Base-by-base conservation (phyloP, 2,888 invertebrate species). In the Adineta ricciae region DNA sequence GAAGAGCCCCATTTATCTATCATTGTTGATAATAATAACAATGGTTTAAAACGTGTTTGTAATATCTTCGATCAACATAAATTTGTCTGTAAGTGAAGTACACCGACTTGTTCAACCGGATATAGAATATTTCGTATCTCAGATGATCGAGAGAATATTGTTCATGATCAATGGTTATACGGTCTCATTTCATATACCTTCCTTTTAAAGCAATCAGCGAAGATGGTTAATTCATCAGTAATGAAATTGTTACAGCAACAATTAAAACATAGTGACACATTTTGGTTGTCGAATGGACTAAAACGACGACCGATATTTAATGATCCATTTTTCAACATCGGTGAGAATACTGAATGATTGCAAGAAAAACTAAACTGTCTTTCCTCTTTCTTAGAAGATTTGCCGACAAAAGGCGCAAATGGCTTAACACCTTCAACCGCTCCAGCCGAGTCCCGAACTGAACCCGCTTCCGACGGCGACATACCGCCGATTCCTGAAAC, bases 31-130 rank as follows among this genome's bases (percentile, higher is more conserved):
- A 78, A 78, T 41, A 41, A 38, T 78, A 24, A 41, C 14, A 78
- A n/a, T 78, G 41, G 78, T n/a, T 78, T 78, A 41, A 78, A 78
- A 78, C 78, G 78, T 41, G 78, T 78, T 41, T 78, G 78, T 78
- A 3, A 38, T 9, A 38, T 78, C 1, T 78, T 78, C n/a, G 78
- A 78, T 78, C 38, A 78, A 78, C 24, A 78, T 78, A 24, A 38
- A 78, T 24, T 78, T 38, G 32, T 64, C 32, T 64, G 64, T 64
- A 64, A 8, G 64, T 64, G 19, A 19, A 64, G 5, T 52, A 21
- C 24, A 24, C 16, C n/a, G n/a, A 52, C 24, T 21, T 14, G 9
- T 64, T n/a, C n/a, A n/a, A n/a, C n/a, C n/a, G n/a, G n/a, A n/a
- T n/a, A n/a, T n/a, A 64, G 19, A 64, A 32, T 19, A 32, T 19